Evolutionary conservation across 2,888 invertebrate genomes (phyloP).

Genomic region (Diachrysia chrysitis): DNA sequence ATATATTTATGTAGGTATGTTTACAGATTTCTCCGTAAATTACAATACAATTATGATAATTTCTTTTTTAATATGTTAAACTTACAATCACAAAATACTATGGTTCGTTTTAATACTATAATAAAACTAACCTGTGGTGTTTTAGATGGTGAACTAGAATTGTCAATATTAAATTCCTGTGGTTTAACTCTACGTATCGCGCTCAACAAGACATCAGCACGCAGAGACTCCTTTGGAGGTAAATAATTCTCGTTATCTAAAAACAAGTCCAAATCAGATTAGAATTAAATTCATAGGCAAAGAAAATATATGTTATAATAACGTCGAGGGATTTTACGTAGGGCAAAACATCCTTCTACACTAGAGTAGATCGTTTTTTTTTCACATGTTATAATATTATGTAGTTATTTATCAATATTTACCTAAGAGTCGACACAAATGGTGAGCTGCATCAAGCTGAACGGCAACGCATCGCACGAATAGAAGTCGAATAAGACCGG

Average conservation of each 20-base stretch:
- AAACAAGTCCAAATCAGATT: slow-evolving; percentile 29
- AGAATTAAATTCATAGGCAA: neutral
- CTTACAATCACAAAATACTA: no score
- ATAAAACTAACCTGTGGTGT: slow-evolving; percentile 69
- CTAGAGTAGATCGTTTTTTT: no score
- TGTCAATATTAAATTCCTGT: slow-evolving; percentile 81
- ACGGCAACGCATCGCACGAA: slow-evolving; percentile 82
- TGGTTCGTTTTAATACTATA: neutral
- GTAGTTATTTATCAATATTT: neutral
- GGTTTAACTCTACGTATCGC: slow-evolving; percentile 76
- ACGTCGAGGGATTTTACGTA: no score
- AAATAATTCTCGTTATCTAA: slow-evolving; percentile 81
- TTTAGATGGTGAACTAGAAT: slow-evolving; percentile 72
- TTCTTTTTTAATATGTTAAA: no score
- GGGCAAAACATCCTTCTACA: no score
- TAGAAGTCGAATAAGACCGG: slow-evolving; percentile 78
- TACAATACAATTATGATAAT: no score
- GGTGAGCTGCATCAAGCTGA: slow-evolving; percentile 81
- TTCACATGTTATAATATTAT: no score
- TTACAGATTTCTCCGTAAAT: no score
- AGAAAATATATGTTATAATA: no score
- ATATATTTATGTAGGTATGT: no score
- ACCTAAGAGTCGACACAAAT: slow-evolving; percentile 77
- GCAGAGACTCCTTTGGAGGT: slow-evolving; percentile 80
- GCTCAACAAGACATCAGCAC: slow-evolving; percentile 80